These are phyloP conservation scores for Cyclina sinensis DNA, from an alignment of 1,140 invertebrate species.

Conservation along the genomic window DNA sequence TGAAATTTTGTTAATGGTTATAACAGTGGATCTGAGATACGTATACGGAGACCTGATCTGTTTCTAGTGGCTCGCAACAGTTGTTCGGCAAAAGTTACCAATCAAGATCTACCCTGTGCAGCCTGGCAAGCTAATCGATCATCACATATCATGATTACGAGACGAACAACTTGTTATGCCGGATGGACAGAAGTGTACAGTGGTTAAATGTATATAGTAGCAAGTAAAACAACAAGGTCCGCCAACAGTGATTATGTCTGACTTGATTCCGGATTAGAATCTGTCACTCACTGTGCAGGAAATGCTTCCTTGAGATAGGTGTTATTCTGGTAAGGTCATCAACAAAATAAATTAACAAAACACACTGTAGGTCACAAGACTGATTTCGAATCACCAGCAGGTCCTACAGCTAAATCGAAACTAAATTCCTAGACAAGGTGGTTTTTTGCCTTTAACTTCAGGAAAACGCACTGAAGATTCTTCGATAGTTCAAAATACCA, in stretches of 20 bases:
- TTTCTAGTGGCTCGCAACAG: neutral
- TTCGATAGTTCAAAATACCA: too few species aligned
- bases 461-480: too few species aligned
- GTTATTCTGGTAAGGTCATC: too few species aligned
- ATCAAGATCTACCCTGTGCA: conserved; percentile 66
- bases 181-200: conserved; percentile 70
- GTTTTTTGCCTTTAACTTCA: too few species aligned
- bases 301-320: too few species aligned
- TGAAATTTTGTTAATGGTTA: conserved; percentile 11
- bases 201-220: too few species aligned
- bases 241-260: conserved; percentile 64
- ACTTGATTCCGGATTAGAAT: conserved; percentile 69
- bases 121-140: conserved; percentile 55
- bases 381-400: too few species aligned
- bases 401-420: too few species aligned
- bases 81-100: neutral
- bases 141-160: conserved; percentile 67
- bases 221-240: conserved; percentile 49
- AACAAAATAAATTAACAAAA: too few species aligned
- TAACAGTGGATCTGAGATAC: neutral
- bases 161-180: conserved; percentile 45
- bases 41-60: conserved; percentile 22
- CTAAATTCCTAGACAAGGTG: too few species aligned
- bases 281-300: neutral
- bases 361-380: too few species aligned